Percentiles rank a stretch among this genome's conserved stretches.
Conservation (phyloP, 2,113 vertebrate genomes). For the Nanger granti region DNA sequence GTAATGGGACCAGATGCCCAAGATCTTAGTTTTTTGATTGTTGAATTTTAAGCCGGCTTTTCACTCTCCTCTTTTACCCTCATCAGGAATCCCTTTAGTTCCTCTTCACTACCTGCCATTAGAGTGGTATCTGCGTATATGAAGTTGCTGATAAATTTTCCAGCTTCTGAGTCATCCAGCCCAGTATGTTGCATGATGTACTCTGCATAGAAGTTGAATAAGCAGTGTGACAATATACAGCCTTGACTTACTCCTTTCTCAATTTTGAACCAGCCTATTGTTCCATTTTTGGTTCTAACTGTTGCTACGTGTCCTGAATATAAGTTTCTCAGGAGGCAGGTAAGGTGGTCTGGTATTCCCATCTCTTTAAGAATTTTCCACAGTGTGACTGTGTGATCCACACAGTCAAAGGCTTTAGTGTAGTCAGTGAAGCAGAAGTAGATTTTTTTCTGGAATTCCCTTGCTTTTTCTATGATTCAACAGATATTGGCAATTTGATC, state of each 20-base stretch:
- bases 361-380: background rate
- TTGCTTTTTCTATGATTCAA: background rate
- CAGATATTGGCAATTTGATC: background rate
- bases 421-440: background rate
- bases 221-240: background rate
- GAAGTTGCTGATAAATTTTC: background rate
- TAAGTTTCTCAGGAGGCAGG: background rate
- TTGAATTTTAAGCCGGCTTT: background rate
- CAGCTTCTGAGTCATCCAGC: background rate
- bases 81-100: background rate
- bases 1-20: background rate
- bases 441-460: background rate
- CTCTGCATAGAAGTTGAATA: background rate
- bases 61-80: background rate
- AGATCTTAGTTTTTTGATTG: background rate
- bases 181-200: background rate
- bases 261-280: background rate
- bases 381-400: background rate
- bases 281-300: background rate
- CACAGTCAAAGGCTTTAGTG: background rate
- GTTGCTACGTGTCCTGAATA: background rate
- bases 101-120: background rate
- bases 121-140: background rate
- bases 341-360: background rate
- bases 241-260: background rate